Base-by-base conservation (phyloP, 2,797 vertebrate species). In the Sebastes melanostomus region DNA sequence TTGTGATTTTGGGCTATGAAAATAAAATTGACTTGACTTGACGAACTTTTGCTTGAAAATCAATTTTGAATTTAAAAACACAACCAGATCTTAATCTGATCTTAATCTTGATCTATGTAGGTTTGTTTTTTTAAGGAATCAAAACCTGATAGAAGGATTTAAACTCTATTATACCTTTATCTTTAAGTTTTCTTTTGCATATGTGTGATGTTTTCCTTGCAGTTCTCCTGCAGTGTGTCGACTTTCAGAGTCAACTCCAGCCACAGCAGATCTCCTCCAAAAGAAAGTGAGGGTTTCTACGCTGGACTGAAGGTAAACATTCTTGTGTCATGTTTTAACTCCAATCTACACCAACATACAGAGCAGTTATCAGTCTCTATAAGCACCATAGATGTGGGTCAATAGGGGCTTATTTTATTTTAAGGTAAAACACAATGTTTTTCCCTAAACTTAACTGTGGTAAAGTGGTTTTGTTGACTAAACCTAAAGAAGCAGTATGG, bases 241-340 rank as follows among this genome's bases (percentile, higher is more conserved):
- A 91, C 94, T 18, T 96, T 97, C 86, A 83, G 69, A 30, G 90
- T 75, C 65, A 95, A 94, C 87, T 74, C 84, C 90, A 86, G 90
- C 89, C 88, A 90, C 88, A 88, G 90, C 77, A 93, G 92, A 82
- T 96, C 95, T 0, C 7, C 92, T 22, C 85, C 94, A 7, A 95
- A 91, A 76, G 96, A 97, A 75, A 98, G 96, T 25, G 84, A 94
- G 80, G 92, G 93, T 65, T 97, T 98, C 94, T 97, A 94, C 16
- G 94, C 94, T 0, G 95, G 96, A 76, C 91, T 97, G 80, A 96
- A 97, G 95, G 96, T 97, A 94, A 91, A 77, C 16, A 1, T 22
- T 4, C 12, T 4, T 3, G 14, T 62, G 10, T 29, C n/a, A 1
- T 25, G 8, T 27, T 63, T 30, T 3, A 16, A 60, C 13, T 62